Evolutionary conservation across 2,113 vertebrate species (phyloP).

Genomic region (Synodontis membranacea): DNA sequence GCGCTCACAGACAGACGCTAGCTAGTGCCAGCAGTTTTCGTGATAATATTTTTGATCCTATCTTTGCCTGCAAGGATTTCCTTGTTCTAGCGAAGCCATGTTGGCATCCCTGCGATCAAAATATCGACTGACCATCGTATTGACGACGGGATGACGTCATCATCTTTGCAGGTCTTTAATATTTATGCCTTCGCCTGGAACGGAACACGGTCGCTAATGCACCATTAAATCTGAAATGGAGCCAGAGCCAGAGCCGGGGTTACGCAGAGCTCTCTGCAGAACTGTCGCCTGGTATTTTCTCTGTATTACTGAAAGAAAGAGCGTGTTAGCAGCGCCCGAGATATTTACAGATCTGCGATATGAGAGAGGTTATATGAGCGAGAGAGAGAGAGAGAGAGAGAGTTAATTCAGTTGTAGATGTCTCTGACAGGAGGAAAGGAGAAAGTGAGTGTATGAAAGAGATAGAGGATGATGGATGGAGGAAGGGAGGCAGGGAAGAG

Average conservation of each 20-base stretch:
- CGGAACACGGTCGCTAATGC: neutral
- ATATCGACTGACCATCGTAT: too few species aligned
- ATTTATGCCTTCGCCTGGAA: slow-evolving; percentile 10
- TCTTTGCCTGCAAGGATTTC: neutral
- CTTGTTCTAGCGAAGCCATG: neutral
- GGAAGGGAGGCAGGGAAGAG: neutral
- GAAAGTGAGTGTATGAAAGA: neutral
- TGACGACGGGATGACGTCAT: neutral
- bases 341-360: neutral
- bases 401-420: neutral
- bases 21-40: neutral
- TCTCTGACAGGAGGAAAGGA: slow-evolving; percentile 9
- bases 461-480: slow-evolving; percentile 15
- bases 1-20: neutral
- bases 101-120: neutral
- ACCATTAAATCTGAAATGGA: neutral
- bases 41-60: neutral
- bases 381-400: neutral
- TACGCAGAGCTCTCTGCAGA: neutral
- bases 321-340: neutral
- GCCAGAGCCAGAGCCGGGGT: neutral
- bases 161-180: slow-evolving; percentile 5
- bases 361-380: neutral
- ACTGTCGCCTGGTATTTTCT: neutral
- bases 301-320: neutral